Base-by-base conservation (phyloP, 2,888 invertebrate genomes). In the Galerucella nymphaeae region DNA sequence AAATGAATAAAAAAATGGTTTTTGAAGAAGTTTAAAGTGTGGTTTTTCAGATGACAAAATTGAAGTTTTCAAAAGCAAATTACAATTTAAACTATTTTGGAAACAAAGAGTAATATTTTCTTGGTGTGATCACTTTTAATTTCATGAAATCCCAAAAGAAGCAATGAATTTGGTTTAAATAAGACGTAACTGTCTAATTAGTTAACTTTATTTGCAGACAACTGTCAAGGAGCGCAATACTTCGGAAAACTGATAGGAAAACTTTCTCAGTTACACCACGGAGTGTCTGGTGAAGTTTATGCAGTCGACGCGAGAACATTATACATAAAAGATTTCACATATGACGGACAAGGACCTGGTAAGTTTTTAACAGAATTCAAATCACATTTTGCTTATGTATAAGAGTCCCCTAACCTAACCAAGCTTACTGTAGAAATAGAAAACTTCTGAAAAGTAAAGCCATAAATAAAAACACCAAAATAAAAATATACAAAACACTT, bases 331-430 rank as follows among this genome's bases (percentile, higher is more conserved):
- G 94, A 94, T 88, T 96, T 96, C 87, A 93, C 92, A 78, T 97
- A 96, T 86, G 96, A 96, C 83, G 97, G 97, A 72, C 94, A 94
- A 86, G 96, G 95, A 64, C 96, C 96, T 85, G 94, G 96, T 96
- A 83, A 83, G 81, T 76, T 65, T 38, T 50, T 9, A 18, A 50
- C 18, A 55, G 30, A 55, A 61, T 42, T 45, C 58, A n/a, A 20
- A 45, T 23, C 4, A 58, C 14, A 10, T 23, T 8, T 38, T 30
- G n/a, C n/a, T 18, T n/a, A 38, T 9, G 3, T 59, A 38, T n/a
- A 38, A 30, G 14, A 5, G 3, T 23, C 3, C n/a, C n/a, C n/a
- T n/a, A n/a, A n/a, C n/a, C n/a, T n/a, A n/a, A n/a, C n/a, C n/a
- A n/a, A n/a, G n/a, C n/a, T n/a, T n/a, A n/a, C n/a, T n/a, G n/a